Percentiles rank a stretch among this genome's conserved stretches.
Conservation (phyloP, 2,113 vertebrate genomes). For the Dunckerocampus dactyliophorus region DNA sequence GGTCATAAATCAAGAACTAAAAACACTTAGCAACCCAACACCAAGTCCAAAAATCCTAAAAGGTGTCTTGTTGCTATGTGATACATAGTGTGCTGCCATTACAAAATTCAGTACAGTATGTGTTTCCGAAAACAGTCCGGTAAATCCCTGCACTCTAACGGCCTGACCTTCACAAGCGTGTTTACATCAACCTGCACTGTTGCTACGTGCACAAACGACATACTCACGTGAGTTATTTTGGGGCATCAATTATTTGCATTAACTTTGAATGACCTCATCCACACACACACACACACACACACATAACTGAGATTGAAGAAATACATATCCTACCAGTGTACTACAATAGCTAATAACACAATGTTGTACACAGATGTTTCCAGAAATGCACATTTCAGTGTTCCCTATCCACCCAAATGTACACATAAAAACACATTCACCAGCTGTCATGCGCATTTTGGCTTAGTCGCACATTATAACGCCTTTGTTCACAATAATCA, state of each 20-base stretch:
- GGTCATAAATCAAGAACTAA: background rate
- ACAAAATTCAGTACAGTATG: constrained; percentile 46
- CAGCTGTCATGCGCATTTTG: no score
- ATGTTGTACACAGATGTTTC: no score
- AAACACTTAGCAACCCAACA: background rate
- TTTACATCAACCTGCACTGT: constrained; percentile 50
- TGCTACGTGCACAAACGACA: constrained; percentile 50
- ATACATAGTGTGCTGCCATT: constrained; percentile 11
- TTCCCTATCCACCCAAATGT: no score
- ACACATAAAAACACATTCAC: no score
- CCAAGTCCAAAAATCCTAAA: background rate
- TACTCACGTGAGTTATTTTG: constrained; percentile 61
- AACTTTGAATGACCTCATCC: constrained; percentile 14
- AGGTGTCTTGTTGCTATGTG: constrained; percentile 6
- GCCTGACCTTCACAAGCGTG: constrained; percentile 61
- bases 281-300: background rate
- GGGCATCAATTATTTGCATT: constrained; percentile 20
- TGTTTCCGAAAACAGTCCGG: constrained; percentile 56
- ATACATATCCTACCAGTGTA: background rate
- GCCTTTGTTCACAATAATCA: no score
- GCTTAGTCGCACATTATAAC: no score
- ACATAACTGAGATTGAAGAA: background rate
- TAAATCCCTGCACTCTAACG: constrained; percentile 55
- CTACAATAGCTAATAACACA: no score
- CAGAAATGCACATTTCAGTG: no score